Conservation (phyloP, 1,140 invertebrate genomes). For the Scaptomyza montana region DNA sequence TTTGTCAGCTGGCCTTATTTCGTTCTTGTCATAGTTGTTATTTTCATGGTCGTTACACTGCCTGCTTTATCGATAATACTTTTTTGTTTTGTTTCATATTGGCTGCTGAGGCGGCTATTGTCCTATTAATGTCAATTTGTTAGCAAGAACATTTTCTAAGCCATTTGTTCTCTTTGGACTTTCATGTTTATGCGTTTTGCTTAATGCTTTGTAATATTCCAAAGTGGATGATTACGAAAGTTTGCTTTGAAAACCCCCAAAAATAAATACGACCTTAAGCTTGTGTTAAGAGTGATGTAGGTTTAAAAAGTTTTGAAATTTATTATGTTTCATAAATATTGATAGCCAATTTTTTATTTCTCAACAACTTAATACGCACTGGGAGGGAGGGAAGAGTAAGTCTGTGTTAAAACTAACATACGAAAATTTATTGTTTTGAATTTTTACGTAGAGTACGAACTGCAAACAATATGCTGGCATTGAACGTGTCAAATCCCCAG, state of each 20-base stretch:
- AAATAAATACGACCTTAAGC: conserved; percentile 32
- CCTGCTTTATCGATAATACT: conserved; percentile 40
- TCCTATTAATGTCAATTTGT: conserved; percentile 75
- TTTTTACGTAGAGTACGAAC: background rate
- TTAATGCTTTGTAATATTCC: conserved; percentile 32
- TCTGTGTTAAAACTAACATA: conserved; percentile 2
- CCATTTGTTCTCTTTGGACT: conserved; percentile 71
- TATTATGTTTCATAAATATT: conserved; percentile 4
- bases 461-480: conserved; percentile 1
- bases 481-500: conserved; percentile 42
- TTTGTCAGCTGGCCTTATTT: conserved; percentile 58
- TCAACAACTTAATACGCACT: background rate
- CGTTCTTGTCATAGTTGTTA: conserved; percentile 20
- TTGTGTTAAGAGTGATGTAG: conserved; percentile 11
- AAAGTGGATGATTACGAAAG: conserved; percentile 57
- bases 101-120: conserved; percentile 29
- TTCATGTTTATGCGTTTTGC: conserved; percentile 51
- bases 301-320: background rate
- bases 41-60: conserved; percentile 6
- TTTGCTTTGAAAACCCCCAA: conserved; percentile 8
- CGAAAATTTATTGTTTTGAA: conserved; percentile 21
- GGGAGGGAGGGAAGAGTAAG: too few species aligned
- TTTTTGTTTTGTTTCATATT: conserved; percentile 57
- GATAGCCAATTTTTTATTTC: background rate
- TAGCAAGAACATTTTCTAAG: conserved; percentile 75